These are phyloP conservation scores for Fratercula arctica DNA, from an alignment of 2,797 vertebrate genomes.

Conservation along the genomic window DNA sequence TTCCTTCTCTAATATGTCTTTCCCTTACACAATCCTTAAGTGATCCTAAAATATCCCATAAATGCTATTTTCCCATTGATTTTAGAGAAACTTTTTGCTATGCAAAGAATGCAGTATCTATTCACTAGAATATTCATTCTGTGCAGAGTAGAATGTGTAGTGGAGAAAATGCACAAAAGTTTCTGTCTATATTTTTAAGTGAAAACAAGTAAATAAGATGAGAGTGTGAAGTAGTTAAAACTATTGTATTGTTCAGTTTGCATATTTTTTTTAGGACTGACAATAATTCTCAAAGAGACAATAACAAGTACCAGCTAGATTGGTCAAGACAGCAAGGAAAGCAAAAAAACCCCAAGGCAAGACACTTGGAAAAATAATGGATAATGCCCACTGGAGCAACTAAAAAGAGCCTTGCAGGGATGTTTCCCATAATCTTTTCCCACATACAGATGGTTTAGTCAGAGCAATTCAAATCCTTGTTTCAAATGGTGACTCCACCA, in stretches of 20 bases:
- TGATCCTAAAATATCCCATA: neutral
- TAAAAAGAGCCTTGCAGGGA: no score
- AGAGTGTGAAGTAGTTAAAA: neutral
- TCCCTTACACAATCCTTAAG: neutral
- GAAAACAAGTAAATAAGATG: neutral
- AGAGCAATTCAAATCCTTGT: no score
- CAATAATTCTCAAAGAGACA: slow-evolving; percentile 3
- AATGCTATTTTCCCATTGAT: neutral
- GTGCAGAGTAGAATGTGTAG: neutral
- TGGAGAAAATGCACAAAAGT: neutral
- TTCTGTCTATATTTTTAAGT: neutral
- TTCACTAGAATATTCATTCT: neutral
- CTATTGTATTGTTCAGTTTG: neutral
- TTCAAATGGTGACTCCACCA: no score
- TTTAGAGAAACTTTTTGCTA: neutral
- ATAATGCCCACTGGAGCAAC: no score
- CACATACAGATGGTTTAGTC: no score
- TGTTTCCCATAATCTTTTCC: no score
- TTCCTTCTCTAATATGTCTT: neutral
- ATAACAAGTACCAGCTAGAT: slow-evolving; percentile 34
- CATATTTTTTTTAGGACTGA: neutral
- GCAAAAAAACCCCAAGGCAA: neutral
- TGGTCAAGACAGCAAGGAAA: slow-evolving; percentile 18
- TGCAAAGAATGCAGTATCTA: neutral
- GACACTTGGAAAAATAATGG: no score